These are phyloP conservation scores for Hylaeus anthracinus DNA, from an alignment of 1,140 invertebrate genomes.

Conservation along the genomic window DNA sequence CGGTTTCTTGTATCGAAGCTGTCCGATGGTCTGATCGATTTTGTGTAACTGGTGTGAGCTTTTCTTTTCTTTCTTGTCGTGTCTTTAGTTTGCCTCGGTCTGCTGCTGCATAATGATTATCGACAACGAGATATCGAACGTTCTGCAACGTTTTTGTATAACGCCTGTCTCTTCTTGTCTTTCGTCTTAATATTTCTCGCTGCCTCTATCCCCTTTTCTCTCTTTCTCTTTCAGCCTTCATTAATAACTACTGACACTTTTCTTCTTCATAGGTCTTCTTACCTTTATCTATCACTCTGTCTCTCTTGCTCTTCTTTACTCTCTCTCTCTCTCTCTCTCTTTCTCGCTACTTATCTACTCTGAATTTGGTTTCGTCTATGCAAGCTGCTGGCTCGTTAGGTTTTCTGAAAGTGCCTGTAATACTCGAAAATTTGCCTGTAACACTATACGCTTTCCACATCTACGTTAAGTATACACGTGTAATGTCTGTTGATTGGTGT, in stretches of 20 bases:
- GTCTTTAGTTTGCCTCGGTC: constrained; percentile 45
- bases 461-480: constrained; percentile 69
- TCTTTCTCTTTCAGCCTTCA: constrained; percentile 19
- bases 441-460: constrained; percentile 66
- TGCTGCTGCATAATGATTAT: constrained; percentile 58
- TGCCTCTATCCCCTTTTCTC: not conserved
- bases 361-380: constrained; percentile 58
- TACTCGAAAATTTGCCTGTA: constrained; percentile 64
- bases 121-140: constrained; percentile 31
- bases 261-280: not conserved
- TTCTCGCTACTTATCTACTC: constrained; percentile 31
- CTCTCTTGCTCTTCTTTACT: constrained; percentile 3
- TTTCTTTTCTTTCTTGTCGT: constrained; percentile 51
- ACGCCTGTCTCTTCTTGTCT: constrained; percentile 10
- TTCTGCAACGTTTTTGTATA: constrained; percentile 46
- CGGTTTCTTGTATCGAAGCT: constrained; percentile 35
- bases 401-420: constrained; percentile 65
- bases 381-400: constrained; percentile 64
- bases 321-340: not conserved
- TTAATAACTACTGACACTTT: too few species aligned
- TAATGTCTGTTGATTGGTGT: constrained; percentile 70
- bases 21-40: constrained; percentile 49
- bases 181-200: not conserved
- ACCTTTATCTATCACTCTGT: not conserved
- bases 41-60: constrained; percentile 56